Conservation (phyloP, 1,140 invertebrate genomes). For the Cheumatopsyche charites region DNA sequence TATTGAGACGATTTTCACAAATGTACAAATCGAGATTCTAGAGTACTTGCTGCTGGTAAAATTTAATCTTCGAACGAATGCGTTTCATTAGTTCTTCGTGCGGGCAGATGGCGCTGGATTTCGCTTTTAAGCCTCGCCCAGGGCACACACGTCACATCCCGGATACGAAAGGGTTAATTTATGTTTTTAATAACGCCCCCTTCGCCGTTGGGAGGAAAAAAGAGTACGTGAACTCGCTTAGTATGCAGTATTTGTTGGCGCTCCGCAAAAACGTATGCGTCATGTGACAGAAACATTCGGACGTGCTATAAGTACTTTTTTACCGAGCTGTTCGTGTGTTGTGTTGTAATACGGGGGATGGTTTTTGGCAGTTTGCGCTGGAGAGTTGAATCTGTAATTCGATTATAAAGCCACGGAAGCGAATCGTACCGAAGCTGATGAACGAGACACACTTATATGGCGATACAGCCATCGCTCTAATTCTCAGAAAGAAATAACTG, state of each 20-base stretch:
- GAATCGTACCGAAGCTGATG: no score
- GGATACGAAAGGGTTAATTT: constrained; percentile 7
- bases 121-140: not conserved
- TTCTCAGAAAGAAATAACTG: no score
- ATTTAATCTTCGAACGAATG: constrained; percentile 2
- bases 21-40: no score
- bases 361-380: no score
- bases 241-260: not conserved
- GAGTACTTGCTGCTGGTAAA: not conserved
- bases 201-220: not conserved
- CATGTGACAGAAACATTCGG: constrained; percentile 11
- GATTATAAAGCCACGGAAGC: no score
- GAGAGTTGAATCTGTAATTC: no score
- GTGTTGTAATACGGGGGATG: no score
- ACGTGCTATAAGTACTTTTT: no score
- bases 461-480: no score
- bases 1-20: no score
- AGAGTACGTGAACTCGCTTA: not conserved
- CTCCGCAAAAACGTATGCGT: not conserved
- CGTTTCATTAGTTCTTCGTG: constrained; percentile 7
- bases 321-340: no score
- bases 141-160: not conserved
- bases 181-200: constrained; percentile 4
- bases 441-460: no score
- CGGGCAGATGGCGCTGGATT: not conserved